A percentile compares a stretch with the other conserved stretches of the same genome.
These are phyloP conservation scores for Diaphora mendica DNA, from an alignment of 2,888 invertebrate species.

Conservation along the genomic window DNA sequence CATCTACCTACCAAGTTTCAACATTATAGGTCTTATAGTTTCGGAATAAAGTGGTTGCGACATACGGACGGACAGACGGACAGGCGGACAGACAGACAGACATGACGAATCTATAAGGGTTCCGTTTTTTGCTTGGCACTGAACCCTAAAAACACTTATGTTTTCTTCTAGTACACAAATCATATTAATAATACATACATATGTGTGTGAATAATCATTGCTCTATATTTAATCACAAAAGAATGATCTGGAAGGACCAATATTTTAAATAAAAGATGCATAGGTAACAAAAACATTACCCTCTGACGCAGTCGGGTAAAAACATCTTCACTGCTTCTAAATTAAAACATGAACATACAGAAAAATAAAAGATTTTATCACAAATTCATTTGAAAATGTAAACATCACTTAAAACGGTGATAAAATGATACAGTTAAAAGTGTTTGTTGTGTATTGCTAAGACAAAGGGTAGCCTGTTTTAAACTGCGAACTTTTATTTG, in stretches of 20 bases:
- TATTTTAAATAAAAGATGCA: background rate
- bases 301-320: background rate
- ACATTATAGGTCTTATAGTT: too few relatives aligned
- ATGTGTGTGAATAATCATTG: background rate
- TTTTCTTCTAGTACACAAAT: too few relatives aligned
- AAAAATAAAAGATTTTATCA: background rate
- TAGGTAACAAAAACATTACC: background rate
- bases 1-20: too few relatives aligned
- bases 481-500: conserved; percentile 51
- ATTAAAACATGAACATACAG: background rate
- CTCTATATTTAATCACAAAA: background rate
- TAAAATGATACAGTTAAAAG: conserved; percentile 32
- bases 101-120: too few relatives aligned
- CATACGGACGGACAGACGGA: too few relatives aligned
- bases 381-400: background rate
- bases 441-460: conserved; percentile 37
- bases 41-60: too few relatives aligned
- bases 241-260: background rate
- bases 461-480: conserved; percentile 45
- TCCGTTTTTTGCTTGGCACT: too few relatives aligned
- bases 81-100: too few relatives aligned
- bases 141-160: too few relatives aligned
- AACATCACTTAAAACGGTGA: conserved; percentile 12
- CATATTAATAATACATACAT: too few relatives aligned
- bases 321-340: background rate